A percentile compares a stretch with the other conserved stretches of the same genome.
phyloP scores from a whole-genome alignment of 1,140 invertebrate genomes.

The Papilio polyxenes region DNA sequence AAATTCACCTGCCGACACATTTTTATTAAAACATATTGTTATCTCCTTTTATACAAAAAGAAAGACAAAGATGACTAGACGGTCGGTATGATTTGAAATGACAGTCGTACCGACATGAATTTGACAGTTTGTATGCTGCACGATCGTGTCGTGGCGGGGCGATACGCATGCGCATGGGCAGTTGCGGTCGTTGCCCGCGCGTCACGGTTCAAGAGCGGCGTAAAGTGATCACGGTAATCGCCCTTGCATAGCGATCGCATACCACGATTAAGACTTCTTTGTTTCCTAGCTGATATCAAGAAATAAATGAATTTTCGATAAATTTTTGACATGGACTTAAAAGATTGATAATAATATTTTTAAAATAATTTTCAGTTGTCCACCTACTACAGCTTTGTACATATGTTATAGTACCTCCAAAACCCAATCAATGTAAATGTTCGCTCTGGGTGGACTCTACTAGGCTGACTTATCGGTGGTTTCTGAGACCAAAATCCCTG shows the following conservation, averaged over 20 bases:
- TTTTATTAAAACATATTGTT: too few species aligned
- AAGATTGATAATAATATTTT: too few species aligned
- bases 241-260: conserved; percentile 24
- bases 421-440: too few species aligned
- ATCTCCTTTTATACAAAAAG: too few species aligned
- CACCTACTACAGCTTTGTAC: too few species aligned
- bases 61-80: too few species aligned
- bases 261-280: background rate
- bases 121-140: background rate
- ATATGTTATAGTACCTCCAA: too few species aligned
- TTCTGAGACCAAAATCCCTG: too few species aligned
- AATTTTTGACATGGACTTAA: background rate
- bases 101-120: background rate
- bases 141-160: background rate
- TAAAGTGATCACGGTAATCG: conserved; percentile 35
- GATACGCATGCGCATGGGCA: background rate
- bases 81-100: background rate
- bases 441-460: too few species aligned
- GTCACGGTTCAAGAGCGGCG: conserved; percentile 39
- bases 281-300: background rate
- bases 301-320: background rate
- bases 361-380: too few species aligned
- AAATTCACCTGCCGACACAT: too few species aligned
- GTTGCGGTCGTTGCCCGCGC: conserved; percentile 34
- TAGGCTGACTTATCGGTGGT: too few species aligned